phyloP scores from a whole-genome alignment of 2,888 invertebrate genomes.

The Julus scandinavius region DNA sequence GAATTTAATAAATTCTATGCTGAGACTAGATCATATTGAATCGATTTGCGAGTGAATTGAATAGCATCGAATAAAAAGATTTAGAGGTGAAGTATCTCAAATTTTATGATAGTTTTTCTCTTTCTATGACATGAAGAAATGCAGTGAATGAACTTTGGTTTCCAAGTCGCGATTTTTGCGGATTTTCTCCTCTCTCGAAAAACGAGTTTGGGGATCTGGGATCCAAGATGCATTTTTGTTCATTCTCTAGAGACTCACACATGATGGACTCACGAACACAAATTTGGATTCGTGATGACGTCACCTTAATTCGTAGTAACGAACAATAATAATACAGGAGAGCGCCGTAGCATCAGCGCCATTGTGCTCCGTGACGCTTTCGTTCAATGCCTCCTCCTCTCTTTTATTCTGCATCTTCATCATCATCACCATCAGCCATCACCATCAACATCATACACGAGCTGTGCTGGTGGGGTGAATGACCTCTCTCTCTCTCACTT shows the following conservation, averaged over 20 bases:
- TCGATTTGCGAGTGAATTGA: no score
- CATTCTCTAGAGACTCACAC: not conserved
- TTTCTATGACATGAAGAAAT: no score
- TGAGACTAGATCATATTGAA: no score
- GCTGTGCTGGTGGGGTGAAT: conserved; percentile 45
- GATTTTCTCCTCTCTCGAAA: no score
- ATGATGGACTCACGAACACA: not conserved
- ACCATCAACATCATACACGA: not conserved
- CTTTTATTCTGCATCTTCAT: conserved; percentile 46
- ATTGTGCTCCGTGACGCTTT: not conserved
- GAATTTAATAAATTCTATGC: no score
- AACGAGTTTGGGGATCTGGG: no score
- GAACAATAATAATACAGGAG: not conserved
- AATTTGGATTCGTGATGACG: no score
- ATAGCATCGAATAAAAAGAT: no score
- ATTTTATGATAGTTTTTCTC: no score
- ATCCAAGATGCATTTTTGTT: not conserved
- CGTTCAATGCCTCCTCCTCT: conserved; percentile 49
- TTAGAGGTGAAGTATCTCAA: no score
- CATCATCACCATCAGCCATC: conserved; percentile 31
- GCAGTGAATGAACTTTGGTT: no score
- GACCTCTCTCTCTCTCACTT: conserved; percentile 17
- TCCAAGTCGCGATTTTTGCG: no score
- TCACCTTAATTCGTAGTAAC: not conserved
- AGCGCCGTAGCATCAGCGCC: not conserved